Evolutionary conservation across 1,140 invertebrate species (phyloP).

Genomic region (Lepidurus packardi): DNA sequence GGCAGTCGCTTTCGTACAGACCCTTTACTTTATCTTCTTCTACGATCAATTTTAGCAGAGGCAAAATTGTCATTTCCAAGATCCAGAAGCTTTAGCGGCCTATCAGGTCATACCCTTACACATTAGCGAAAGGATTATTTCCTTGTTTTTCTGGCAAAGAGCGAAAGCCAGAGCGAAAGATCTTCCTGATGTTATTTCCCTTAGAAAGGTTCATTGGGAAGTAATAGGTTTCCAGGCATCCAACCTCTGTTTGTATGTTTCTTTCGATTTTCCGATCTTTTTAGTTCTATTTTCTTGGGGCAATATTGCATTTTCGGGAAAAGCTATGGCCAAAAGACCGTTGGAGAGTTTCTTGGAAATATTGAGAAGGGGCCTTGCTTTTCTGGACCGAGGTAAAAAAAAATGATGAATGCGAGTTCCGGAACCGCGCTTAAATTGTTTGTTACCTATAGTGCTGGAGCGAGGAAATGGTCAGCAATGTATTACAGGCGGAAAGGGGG

Average conservation of each 20-base stretch:
- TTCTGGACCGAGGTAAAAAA: background rate
- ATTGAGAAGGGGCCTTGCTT: background rate
- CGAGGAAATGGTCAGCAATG: background rate
- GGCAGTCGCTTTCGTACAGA: background rate
- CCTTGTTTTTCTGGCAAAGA: background rate
- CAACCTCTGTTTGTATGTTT: background rate
- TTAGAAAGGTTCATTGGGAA: background rate
- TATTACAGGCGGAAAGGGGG: background rate
- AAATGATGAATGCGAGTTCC: constrained; percentile 5
- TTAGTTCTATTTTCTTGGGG: background rate
- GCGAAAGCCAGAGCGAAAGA: background rate
- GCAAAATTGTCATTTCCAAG: background rate
- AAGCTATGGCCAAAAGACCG: background rate
- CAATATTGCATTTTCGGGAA: background rate
- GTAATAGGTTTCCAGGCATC: background rate
- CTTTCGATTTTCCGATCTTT: background rate
- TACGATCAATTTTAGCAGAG: background rate
- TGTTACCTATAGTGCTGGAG: constrained; percentile 10
- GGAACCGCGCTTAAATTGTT: background rate
- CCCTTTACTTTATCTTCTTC: background rate
- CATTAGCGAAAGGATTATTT: background rate
- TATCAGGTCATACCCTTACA: background rate
- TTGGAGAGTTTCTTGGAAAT: background rate
- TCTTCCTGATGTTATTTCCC: background rate
- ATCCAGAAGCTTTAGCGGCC: background rate